phyloP scores from a whole-genome alignment of 2,797 vertebrate species.

The Rhynchotus rufescens region DNA sequence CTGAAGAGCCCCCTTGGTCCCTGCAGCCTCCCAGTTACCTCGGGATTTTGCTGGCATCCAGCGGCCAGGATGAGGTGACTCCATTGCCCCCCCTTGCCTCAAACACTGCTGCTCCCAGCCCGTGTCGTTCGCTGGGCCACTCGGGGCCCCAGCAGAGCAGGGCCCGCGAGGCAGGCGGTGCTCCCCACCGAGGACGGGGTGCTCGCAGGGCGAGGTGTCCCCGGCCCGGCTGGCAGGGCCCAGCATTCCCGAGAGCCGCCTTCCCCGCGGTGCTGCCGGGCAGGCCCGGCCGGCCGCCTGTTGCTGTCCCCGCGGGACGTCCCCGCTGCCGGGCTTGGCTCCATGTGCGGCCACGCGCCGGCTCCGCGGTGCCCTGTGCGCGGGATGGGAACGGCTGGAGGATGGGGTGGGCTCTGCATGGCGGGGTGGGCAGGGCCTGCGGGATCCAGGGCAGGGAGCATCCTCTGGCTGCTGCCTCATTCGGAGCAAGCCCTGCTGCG shows the following conservation, averaged over 20 bases:
- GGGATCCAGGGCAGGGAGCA: not conserved
- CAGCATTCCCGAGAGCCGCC: not conserved
- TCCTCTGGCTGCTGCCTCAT: not conserved
- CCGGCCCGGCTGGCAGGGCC: accelerated
- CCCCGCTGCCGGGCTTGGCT: too few relatives aligned
- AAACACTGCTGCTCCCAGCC: not conserved
- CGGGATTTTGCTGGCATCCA: not conserved
- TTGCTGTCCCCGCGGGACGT: not conserved
- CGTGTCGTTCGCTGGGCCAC: accelerated
- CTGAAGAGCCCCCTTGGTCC: not conserved
- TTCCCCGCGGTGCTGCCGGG: not conserved
- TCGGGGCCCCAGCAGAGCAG: not conserved
- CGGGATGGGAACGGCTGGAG: not conserved
- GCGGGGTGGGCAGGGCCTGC: not conserved
- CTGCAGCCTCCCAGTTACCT: not conserved
- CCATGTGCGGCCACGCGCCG: too few relatives aligned
- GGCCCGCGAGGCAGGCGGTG: accelerated
- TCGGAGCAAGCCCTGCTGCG: not conserved
- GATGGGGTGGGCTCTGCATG: not conserved
- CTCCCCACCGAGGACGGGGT: not conserved
- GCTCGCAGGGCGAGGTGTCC: not conserved
- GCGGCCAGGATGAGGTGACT: too few relatives aligned
- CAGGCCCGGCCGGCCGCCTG: not conserved
- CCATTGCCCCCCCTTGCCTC: not conserved
- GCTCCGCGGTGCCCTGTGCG: not conserved